phyloP scores from a whole-genome alignment of 1,140 invertebrate species.

The Drosophila punjabiensis region DNA sequence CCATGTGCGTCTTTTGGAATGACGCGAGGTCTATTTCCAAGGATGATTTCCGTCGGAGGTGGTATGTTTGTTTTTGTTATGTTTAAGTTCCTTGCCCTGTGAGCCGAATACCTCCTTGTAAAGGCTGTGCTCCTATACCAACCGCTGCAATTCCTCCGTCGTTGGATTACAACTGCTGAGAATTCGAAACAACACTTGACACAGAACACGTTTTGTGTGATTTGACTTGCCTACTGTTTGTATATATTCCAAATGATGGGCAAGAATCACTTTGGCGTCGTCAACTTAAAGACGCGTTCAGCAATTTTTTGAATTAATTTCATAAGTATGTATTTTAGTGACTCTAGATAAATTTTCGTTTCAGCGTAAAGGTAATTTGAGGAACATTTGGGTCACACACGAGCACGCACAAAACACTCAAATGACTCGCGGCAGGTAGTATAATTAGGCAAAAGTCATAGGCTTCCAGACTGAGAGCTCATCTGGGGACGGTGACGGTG shows the following conservation, averaged over 20 bases:
- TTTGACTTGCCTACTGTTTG: background rate
- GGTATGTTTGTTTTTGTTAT: constrained; percentile 59
- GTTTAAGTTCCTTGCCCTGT: constrained; percentile 23
- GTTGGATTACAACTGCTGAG: constrained; percentile 14
- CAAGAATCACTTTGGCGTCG: constrained; percentile 38
- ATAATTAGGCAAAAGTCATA: constrained; percentile 29
- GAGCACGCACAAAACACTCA: constrained; percentile 33
- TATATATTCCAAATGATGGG: constrained; percentile 32
- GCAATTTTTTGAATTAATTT: constrained; percentile 47
- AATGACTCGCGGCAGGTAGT: constrained; percentile 60
- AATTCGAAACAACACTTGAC: constrained; percentile 23
- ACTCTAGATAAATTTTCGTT: constrained; percentile 33
- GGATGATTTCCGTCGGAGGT: constrained; percentile 72
- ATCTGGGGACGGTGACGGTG: constrained; percentile 7
- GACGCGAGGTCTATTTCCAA: constrained; percentile 84
- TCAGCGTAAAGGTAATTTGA: constrained; percentile 77
- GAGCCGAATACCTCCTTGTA: constrained; percentile 5
- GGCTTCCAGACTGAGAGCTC: constrained; percentile 17
- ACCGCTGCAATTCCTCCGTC: constrained; percentile 49
- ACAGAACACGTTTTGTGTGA: constrained; percentile 9
- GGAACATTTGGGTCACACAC: constrained; percentile 77
- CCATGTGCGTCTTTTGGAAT: constrained; percentile 85
- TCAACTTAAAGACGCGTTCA: constrained; percentile 25
- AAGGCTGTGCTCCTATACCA: constrained; percentile 29
- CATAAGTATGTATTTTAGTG: constrained; percentile 49